Evolutionary conservation across 64 coral and sea anemone species (phyloP).

Genomic region (Acropora yongei): DNA sequence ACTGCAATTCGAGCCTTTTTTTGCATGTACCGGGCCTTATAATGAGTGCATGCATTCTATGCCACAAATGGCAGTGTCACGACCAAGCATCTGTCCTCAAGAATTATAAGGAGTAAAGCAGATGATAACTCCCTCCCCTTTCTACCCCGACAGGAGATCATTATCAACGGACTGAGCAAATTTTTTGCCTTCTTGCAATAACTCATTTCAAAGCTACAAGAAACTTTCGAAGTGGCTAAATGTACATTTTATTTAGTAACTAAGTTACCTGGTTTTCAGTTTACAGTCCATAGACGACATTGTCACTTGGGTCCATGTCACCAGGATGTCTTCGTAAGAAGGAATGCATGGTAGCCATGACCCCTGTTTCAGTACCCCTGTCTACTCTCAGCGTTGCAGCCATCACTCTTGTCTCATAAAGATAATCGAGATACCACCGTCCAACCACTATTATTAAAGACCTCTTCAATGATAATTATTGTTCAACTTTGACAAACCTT

Average conservation of each 20-base stretch:
- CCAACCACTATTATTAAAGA: too few species aligned
- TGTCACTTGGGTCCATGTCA: too few species aligned
- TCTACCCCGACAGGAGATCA: not conserved
- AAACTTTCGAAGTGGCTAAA: too few species aligned
- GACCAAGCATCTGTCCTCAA: not conserved
- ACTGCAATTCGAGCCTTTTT: not conserved
- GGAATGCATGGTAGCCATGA: too few species aligned
- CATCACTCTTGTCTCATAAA: constrained; percentile 14
- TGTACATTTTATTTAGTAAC: too few species aligned
- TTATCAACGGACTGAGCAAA: not conserved
- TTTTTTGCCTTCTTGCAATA: too few species aligned
- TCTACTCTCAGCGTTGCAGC: constrained; percentile 32
- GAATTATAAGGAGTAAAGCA: not conserved
- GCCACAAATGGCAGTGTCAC: not conserved
- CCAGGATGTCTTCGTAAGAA: too few species aligned
- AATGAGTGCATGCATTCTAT: not conserved
- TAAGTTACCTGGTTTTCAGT: not conserved
- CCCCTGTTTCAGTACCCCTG: too few species aligned
- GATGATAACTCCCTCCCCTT: not conserved
- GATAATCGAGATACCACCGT: constrained; percentile 4
- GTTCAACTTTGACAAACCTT: not conserved
- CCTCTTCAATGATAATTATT: not conserved
- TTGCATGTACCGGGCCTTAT: not conserved
- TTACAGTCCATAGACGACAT: too few species aligned
- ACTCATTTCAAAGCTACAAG: too few species aligned